Percentiles rank a stretch among this genome's conserved stretches.
phyloP scores from a whole-genome alignment of 2,888 invertebrate genomes.

The Drosophila mercatorum region DNA sequence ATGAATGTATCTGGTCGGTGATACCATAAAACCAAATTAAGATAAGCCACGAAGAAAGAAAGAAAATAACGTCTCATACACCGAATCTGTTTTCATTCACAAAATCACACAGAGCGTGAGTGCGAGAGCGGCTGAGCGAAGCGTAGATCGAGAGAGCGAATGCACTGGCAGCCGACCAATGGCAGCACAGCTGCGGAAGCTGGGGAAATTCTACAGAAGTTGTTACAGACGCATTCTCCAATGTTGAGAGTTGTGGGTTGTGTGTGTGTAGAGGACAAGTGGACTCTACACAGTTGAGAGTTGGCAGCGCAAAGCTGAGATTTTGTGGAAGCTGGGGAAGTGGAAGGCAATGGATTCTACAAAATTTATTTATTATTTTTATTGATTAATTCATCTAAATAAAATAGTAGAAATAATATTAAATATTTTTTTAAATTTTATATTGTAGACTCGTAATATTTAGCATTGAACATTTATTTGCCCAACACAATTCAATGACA shows the following conservation, averaged over 20 bases:
- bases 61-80: slow-evolving; percentile 39
- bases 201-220: slow-evolving; percentile 54
- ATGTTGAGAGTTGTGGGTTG: slow-evolving; percentile 27
- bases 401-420: not conserved
- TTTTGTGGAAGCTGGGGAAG: slow-evolving; percentile 38
- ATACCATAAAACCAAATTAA: slow-evolving; percentile 75
- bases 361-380: slow-evolving; percentile 5
- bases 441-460: not conserved
- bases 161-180: slow-evolving; percentile 61
- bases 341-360: slow-evolving; percentile 5
- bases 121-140: slow-evolving; percentile 13
- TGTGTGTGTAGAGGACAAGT: not conserved
- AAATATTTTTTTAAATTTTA: not conserved
- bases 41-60: slow-evolving; percentile 66
- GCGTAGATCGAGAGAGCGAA: slow-evolving; percentile 9
- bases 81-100: slow-evolving; percentile 62
- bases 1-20: slow-evolving; percentile 45
- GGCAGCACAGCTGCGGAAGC: slow-evolving; percentile 24
- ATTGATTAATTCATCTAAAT: not conserved
- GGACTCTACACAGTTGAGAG: slow-evolving; percentile 26
- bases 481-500: not conserved
- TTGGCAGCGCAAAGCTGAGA: slow-evolving; percentile 22
- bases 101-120: slow-evolving; percentile 44
- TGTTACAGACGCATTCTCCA: slow-evolving; percentile 24
- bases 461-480: not conserved